Base-by-base conservation (phyloP, 2,888 invertebrate genomes). In the Hemicrepidius hirtus region DNA sequence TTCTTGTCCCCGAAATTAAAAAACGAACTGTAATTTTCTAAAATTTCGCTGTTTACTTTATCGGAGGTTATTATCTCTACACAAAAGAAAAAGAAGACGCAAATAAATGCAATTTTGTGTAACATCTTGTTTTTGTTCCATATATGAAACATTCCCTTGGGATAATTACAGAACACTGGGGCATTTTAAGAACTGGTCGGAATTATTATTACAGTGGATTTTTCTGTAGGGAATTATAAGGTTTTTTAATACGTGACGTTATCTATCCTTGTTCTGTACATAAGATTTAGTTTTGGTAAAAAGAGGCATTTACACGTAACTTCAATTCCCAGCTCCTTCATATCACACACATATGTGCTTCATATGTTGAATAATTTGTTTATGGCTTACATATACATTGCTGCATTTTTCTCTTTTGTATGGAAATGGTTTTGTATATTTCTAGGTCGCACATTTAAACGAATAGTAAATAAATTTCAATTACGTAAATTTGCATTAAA, bases 1-100 rank as follows among this genome's bases (percentile, higher is more conserved):
- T 86, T 86, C 71, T 84, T 83, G 10, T 82, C 82, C 3, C 86
- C 86, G 67, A 82, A 84, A 81, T 86, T 87, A 46, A 86, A 79
- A 79, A 85, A 86, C 50, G 81, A 83, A 72, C 81, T 83, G 73
- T 86, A 84, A 71, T 84, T 82, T 41, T 76, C 78, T 24, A 75
- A 57, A 21, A 41, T 68, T 63, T 71, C 55, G 4, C 4, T 50
- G 16, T 18, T 35, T 10, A 68, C 32, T 62, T 68, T 68, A 32
- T 62, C 60, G 0, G 49, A 6, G 0, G 13, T 40, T 13, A 44
- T 60, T 10, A 4, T 6, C n/a, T 13, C 16, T 0, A 44, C 10
- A 18, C 24, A 28, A 3, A 60, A 10, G 7, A 24, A 13, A 2
- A 60, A 13, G 7, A 41, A 2, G 7, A 20, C 12, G 21, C 16